phyloP scores from a whole-genome alignment of 2,888 invertebrate genomes.

The Pardosa pseudoannulata region DNA sequence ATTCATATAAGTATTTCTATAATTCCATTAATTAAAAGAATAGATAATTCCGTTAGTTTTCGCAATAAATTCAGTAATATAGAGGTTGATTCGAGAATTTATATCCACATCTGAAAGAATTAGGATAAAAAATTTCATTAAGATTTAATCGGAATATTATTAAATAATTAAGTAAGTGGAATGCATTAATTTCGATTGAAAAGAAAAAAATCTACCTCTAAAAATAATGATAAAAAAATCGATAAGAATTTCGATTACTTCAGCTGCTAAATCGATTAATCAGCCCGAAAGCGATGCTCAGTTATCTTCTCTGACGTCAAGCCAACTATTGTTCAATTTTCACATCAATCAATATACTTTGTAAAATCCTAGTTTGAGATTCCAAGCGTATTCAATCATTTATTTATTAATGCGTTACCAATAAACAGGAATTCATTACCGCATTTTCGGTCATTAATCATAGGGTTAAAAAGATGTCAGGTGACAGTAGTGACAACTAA shows the following conservation, averaged over 20 bases:
- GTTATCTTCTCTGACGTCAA: constrained; percentile 10
- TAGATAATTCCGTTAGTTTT: too few relatives aligned
- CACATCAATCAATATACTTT: not conserved
- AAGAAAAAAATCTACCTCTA: too few relatives aligned
- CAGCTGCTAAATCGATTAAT: not conserved
- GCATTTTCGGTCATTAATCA: constrained; percentile 38
- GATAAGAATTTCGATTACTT: not conserved
- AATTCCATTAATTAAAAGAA: too few relatives aligned
- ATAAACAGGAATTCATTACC: constrained; percentile 49
- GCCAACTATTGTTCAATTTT: not conserved
- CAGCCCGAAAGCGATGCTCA: not conserved
- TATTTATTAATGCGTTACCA: constrained; percentile 46
- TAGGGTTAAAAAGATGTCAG: constrained; percentile 19
- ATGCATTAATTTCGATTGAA: too few relatives aligned
- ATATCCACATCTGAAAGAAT: too few relatives aligned
- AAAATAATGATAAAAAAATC: not conserved
- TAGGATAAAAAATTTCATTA: too few relatives aligned
- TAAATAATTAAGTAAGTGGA: too few relatives aligned
- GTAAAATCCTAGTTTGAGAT: not conserved
- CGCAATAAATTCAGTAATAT: too few relatives aligned
- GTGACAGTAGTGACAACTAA: constrained; percentile 50
- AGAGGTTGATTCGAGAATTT: too few relatives aligned
- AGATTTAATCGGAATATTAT: too few relatives aligned
- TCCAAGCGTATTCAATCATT: constrained; percentile 11
- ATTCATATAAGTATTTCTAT: too few relatives aligned